Conservation (phyloP, 2,888 invertebrate genomes). For the Odontomyia ornata region DNA sequence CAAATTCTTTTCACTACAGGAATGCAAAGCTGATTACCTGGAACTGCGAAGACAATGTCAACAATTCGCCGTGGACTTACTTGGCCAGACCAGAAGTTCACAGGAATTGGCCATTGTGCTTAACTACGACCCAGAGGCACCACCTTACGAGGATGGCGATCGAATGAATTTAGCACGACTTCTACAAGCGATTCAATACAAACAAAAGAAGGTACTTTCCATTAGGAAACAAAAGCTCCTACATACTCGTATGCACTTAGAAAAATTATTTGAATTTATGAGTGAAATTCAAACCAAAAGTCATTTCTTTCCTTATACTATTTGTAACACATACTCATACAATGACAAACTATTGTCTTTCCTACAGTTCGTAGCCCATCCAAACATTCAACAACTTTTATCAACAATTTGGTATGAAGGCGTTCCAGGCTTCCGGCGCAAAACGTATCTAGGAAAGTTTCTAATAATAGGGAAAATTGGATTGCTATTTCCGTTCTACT, state of each 20-base stretch:
- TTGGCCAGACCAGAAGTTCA: constrained; percentile 91
- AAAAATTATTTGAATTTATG: too few species aligned
- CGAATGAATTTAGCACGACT: constrained; percentile 86
- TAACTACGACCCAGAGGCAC: constrained; percentile 85
- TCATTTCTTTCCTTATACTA: not conserved
- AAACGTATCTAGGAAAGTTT: constrained; percentile 76
- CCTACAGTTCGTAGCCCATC: constrained; percentile 89
- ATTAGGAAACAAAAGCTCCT: too few species aligned
- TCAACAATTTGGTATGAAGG: constrained; percentile 96
- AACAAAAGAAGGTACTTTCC: constrained; percentile 85
- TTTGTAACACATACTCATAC: too few species aligned
- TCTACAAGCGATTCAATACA: constrained; percentile 90
- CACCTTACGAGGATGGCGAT: constrained; percentile 79
- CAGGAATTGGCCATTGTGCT: constrained; percentile 92
- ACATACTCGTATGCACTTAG: too few species aligned
- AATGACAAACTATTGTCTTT: not conserved
- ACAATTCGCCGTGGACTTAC: constrained; percentile 87
- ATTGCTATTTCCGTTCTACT: constrained; percentile 86
- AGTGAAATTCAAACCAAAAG: not conserved
- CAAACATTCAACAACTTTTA: constrained; percentile 91
- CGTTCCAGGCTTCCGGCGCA: constrained; percentile 89
- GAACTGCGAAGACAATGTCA: constrained; percentile 87
- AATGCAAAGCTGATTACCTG: constrained; percentile 90
- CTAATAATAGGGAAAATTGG: constrained; percentile 80
- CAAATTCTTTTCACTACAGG: constrained; percentile 63